Evolutionary conservation across 2,113 vertebrate genomes (phyloP), one percentile per base, ranked within the genome.

Genomic region (Lathamus discolor): DNA sequence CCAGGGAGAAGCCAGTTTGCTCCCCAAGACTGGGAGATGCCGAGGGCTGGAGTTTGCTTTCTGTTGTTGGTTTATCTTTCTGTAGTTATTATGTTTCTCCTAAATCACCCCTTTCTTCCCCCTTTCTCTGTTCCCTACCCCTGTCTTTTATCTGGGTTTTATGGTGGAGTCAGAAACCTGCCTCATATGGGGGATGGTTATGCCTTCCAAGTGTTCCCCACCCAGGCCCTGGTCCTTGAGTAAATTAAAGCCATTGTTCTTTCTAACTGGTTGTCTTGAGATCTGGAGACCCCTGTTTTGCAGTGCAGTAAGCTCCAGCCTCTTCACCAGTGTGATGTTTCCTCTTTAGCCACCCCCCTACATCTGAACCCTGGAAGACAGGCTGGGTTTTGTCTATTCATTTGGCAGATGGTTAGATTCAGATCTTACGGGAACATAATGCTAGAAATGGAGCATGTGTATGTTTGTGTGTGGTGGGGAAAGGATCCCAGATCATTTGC

Each of bases 381-480:
- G 73, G 76, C 92, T 95, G 94, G 83, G 87, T 93, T 96, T 95
- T 96, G 83, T 96, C 94, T 93, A 91, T 96, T 96, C 92, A 87
- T 95, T 39, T 96, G 88, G 84, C 92, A 95, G 96, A 96, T 95
- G 88, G 86, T 93, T 95, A 93, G 93, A 95, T 96, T 94, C 75
- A 90, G 93, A 93, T 84, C 93, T 96, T 96, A 73, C 67, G 83
- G 89, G 93, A 94, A 92, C 90, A 76, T 91, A 91, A 91, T 87
- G 86, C 85, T 93, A 92, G 95, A 95, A 96, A 89, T 83, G 41
- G 74, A 92, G 86, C 19, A 9, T 83, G 78, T 83, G 79, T 91
- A 77, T 84, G 51, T 92, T 93, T 92, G 68, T 91, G 68, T 88
- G 69, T 25, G 76, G 83, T 82, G 91, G 43, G 74, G 74, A 93